Evolutionary conservation across 2,797 vertebrate species (phyloP), one percentile per base, ranked within the genome.

Genomic region (Eutrigla gurnardus): DNA sequence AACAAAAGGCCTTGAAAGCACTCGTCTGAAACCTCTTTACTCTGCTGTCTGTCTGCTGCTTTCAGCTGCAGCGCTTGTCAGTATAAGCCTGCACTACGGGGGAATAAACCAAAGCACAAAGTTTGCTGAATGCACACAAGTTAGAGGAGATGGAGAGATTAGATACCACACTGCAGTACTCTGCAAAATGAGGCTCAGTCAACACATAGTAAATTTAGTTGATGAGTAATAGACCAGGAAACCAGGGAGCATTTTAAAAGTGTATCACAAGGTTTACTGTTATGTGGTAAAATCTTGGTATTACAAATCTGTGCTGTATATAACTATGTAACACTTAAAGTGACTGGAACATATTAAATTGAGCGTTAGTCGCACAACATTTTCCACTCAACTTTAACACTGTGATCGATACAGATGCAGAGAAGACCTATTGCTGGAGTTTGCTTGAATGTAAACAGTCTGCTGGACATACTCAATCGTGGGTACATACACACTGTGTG

Each of bases 81-180:
- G 18, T 55, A 50, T 80, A 77, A 83, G 70, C 72, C 73, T 50
- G 49, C 73, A 72, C 66, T 67, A 61, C 69, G 65, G 66, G 25
- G 57, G 49, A 84, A 76, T 70, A 85, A 72, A 72, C 14, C 57
- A 65, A 66, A 86, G 65, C 35, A 61, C 45, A 68, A 85, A 32
- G 52, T 60, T 61, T 71, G 42, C 70, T 70, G 65, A 74, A 78
- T 63, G 64, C 63, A 70, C 58, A 80, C 59, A 80, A 77, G 52
- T 59, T 65, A 78, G 46, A 46, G n/a, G 65, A 68, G 55, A 78
- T 53, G 50, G 63, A 46, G 67, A 65, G 86, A 88, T 81, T 74
- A 83, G 69, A 82, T 45, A 47, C 37, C 43, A 15, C 11, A n/a
- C 6, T 37, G 59, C 60, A 52, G 57, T 70, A 73, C 69, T 85